Conservation (phyloP, 1,140 invertebrate species). For the Adoxophyes honmai region DNA sequence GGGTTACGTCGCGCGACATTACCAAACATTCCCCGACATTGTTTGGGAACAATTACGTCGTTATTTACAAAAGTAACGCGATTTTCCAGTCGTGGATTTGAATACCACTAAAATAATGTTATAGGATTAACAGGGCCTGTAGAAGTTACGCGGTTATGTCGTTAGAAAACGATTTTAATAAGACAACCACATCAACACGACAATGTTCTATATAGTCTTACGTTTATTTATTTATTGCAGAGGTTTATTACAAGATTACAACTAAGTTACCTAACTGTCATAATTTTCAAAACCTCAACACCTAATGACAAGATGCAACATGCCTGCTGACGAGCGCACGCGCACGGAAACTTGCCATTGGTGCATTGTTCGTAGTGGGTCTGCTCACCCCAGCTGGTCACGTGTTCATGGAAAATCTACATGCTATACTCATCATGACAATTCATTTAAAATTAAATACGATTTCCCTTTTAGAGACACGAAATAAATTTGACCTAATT, state of each 20-base stretch:
- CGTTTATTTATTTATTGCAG: no score
- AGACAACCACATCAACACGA: not conserved
- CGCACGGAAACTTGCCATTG: slow-evolving; percentile 15
- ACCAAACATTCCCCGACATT: no score
- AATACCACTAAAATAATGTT: no score
- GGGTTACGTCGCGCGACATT: no score
- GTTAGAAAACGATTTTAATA: no score
- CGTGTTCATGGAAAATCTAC: slow-evolving; percentile 35
- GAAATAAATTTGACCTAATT: not conserved
- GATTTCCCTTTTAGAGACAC: not conserved
- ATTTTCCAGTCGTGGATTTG: no score
- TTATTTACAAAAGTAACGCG: no score
- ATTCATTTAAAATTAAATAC: not conserved
- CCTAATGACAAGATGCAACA: not conserved
- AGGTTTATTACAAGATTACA: not conserved
- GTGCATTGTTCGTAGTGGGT: slow-evolving; percentile 27
- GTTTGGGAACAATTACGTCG: no score
- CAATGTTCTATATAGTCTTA: not conserved
- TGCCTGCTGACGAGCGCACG: slow-evolving; percentile 20
- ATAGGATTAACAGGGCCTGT: no score
- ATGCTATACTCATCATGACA: slow-evolving; percentile 25
- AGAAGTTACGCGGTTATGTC: no score
- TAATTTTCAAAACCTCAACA: no score
- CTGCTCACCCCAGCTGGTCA: slow-evolving; percentile 32
- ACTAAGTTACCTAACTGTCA: no score